A percentile compares a stretch with the other conserved stretches of the same genome.
Evolutionary conservation across 2,113 vertebrate genomes (phyloP).

Genomic region (Cricetomys ansorgei): DNA sequence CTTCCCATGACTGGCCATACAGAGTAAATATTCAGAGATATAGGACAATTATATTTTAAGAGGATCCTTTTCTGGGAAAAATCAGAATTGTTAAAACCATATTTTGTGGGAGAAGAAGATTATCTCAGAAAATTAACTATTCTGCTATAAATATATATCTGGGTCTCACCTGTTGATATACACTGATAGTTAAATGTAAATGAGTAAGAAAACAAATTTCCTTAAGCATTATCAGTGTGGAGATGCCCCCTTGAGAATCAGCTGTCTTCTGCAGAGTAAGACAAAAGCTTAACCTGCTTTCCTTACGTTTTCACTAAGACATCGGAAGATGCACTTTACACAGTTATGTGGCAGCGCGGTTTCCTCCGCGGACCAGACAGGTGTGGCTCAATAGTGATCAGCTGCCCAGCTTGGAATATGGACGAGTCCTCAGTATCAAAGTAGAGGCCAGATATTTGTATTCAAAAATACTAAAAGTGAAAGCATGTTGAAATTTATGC

Average conservation of each 20-base stretch:
- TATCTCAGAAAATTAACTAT: neutral
- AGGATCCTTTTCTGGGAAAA: neutral
- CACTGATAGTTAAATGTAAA: too few species aligned
- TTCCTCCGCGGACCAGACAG: too few species aligned
- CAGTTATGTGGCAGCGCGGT: too few species aligned
- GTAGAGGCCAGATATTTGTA: conserved; percentile 17
- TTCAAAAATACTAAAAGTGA: neutral
- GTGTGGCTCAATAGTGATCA: too few species aligned
- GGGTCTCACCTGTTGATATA: too few species aligned
- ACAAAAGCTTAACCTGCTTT: neutral
- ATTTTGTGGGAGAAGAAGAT: neutral
- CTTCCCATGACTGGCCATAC: neutral
- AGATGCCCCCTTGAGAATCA: neutral
- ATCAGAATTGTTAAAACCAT: neutral
- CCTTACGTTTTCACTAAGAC: conserved; percentile 44
- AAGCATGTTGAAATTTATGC: neutral
- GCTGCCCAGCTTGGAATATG: conserved; percentile 53
- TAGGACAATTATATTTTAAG: neutral
- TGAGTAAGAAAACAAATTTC: too few species aligned
- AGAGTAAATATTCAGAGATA: conserved; percentile 34
- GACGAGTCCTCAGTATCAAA: conserved; percentile 52
- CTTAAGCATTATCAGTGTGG: neutral
- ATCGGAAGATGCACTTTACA: too few species aligned
- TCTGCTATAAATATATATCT: neutral
- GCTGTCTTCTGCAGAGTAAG: neutral